Evolutionary conservation across 2,113 vertebrate genomes (phyloP).

Genomic region (Trinectes maculatus): DNA sequence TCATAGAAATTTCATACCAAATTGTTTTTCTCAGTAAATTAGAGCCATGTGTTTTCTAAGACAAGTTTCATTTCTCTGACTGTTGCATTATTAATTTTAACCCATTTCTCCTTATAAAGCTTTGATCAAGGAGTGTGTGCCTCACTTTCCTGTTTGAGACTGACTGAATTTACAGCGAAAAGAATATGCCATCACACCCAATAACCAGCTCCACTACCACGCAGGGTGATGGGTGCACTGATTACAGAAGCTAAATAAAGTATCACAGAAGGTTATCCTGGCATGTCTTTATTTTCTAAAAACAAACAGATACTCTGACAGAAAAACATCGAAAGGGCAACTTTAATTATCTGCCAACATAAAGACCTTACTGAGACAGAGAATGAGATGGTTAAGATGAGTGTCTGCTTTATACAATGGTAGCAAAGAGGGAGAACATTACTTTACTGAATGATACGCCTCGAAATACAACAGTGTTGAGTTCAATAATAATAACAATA

Average conservation of each 20-base stretch:
- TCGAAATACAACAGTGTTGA: background rate
- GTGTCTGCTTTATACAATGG: conserved; percentile 16
- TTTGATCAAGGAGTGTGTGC: conserved; percentile 27
- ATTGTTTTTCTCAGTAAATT: too few species aligned
- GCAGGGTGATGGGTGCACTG: conserved; percentile 21
- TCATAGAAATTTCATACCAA: too few species aligned
- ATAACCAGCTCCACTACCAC: conserved; percentile 47
- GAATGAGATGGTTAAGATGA: conserved; percentile 20
- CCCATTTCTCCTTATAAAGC: conserved; percentile 13
- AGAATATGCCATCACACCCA: conserved; percentile 37
- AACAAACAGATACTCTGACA: conserved; percentile 1
- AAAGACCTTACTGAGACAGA: conserved; percentile 40
- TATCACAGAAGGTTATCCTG: conserved; percentile 30
- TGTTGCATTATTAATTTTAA: conserved; percentile 29
- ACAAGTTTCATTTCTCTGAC: background rate
- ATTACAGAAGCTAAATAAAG: conserved; percentile 45
- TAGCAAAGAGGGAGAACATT: conserved; percentile 9
- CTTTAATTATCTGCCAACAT: conserved; percentile 43
- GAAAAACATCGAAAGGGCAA: conserved; percentile 23
- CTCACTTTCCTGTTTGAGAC: conserved; percentile 27
- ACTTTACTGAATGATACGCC: conserved; percentile 1
- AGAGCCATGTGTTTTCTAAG: too few species aligned
- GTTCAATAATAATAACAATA: background rate
- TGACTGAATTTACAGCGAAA: conserved; percentile 23
- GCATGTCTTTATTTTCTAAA: conserved; percentile 15